Evolutionary conservation across 2,888 invertebrate genomes (phyloP).

Genomic region (Athalia circularis): DNA sequence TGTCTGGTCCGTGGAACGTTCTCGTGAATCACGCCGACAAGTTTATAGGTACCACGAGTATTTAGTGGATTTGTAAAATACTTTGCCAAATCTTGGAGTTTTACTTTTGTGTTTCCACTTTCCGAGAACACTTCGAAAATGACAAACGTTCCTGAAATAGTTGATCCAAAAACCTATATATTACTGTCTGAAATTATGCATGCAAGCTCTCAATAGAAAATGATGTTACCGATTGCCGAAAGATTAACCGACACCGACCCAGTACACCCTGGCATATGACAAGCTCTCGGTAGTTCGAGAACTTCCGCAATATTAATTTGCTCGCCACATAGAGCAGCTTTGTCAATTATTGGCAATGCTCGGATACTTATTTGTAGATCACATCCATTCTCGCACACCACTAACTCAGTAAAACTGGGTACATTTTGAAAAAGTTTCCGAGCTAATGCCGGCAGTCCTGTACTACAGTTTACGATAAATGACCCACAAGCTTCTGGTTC

Average conservation of each 20-base stretch:
- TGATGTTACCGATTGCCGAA: slow-evolving; percentile 9
- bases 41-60: no score
- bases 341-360: slow-evolving; percentile 5
- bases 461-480: slow-evolving; percentile 3
- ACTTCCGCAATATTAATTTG: not conserved
- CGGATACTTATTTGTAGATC: not conserved
- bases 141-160: slow-evolving; percentile 2
- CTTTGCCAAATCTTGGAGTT: no score
- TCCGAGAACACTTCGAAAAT: slow-evolving; percentile 7
- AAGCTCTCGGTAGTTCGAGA: slow-evolving; percentile 4
- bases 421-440: slow-evolving; percentile 6
- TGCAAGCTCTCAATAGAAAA: slow-evolving; percentile 14
- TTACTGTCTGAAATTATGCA: not conserved
- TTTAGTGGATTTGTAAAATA: no score
- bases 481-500: slow-evolving; percentile 2
- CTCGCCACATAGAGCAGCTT: not conserved
- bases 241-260: slow-evolving; percentile 12
- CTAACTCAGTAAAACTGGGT: slow-evolving; percentile 8
- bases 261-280: not conserved
- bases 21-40: no score
- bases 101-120: not conserved
- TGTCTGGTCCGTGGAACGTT: no score
- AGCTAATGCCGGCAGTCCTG: slow-evolving; percentile 10
- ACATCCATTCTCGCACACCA: slow-evolving; percentile 9
- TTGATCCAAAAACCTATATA: slow-evolving; percentile 2